These are phyloP conservation scores for Loxodonta africana DNA, from an alignment of 2,113 vertebrate genomes.

Conservation along the genomic window DNA sequence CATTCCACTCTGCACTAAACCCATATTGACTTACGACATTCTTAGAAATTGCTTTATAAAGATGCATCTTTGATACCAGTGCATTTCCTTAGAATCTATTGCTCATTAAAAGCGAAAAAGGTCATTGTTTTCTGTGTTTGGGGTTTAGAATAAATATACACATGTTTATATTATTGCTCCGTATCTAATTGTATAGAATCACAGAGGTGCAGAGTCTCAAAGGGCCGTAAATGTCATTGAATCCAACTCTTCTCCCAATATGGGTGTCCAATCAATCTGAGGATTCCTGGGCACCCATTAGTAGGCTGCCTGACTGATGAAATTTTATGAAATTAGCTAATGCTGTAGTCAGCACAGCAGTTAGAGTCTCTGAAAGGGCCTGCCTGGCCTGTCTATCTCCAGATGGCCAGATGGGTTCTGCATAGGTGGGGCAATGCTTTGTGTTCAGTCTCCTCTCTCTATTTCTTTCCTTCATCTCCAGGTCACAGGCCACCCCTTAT, in stretches of 20 bases:
- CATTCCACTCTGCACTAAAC: background rate
- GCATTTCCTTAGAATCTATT: slow-evolving; percentile 35
- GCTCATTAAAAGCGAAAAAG: slow-evolving; percentile 53
- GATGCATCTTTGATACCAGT: background rate
- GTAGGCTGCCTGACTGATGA: background rate
- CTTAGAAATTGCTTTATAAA: slow-evolving; percentile 39
- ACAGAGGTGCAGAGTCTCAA: background rate
- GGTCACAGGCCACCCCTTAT: background rate
- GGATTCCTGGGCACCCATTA: background rate
- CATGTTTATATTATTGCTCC: no score
- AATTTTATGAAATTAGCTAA: background rate
- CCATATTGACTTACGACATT: slow-evolving; percentile 24
- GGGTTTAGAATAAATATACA: slow-evolving; percentile 33
- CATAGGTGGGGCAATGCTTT: fast-evolving
- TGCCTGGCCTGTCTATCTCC: background rate
- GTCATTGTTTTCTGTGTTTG: slow-evolving; percentile 12
- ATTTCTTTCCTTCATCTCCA: background rate
- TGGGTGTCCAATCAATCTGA: background rate
- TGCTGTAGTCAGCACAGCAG: background rate
- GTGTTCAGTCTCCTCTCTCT: background rate
- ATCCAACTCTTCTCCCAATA: background rate
- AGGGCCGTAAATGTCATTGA: background rate
- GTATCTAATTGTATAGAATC: background rate
- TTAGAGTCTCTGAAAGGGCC: background rate
- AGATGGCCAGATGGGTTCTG: background rate